Percentiles rank a stretch among this genome's conserved stretches.
phyloP scores from a whole-genome alignment of 2,888 invertebrate species.

The Dilophus febrilis region DNA sequence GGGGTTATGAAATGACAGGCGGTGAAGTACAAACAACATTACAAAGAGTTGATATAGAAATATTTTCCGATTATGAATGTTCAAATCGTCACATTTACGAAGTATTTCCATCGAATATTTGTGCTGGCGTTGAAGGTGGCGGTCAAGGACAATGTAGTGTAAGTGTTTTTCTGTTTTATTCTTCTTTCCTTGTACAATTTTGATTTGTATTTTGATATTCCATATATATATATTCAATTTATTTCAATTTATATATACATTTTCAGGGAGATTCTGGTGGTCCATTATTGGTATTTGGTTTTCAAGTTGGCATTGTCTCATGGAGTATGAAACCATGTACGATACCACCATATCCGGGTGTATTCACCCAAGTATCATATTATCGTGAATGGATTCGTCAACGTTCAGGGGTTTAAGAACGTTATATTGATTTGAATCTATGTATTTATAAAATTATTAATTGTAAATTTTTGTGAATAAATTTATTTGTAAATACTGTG shows the following conservation, averaged over 20 bases:
- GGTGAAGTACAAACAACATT: constrained; percentile 21
- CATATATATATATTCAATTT: no score
- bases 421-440: no score
- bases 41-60: constrained; percentile 25
- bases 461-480: no score
- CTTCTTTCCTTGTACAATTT: no score
- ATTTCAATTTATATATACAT: constrained; percentile 13
- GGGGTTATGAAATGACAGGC: constrained; percentile 22
- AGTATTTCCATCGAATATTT: constrained; percentile 25
- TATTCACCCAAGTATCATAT: constrained; percentile 27
- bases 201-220: no score
- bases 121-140: constrained; percentile 30
- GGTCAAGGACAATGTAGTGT: constrained; percentile 32
- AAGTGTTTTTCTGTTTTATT: no score
- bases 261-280: constrained; percentile 28
- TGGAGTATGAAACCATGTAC: constrained; percentile 33
- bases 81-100: constrained; percentile 17
- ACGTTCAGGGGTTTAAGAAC: constrained; percentile 1
- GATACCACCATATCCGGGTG: constrained; percentile 27
- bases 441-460: no score
- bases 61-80: constrained; percentile 27
- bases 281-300: constrained; percentile 24
- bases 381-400: constrained; percentile 18
- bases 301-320: constrained; percentile 30
- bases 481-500: no score